Evolutionary conservation across 2,888 invertebrate genomes (phyloP), one percentile per base, ranked within the genome.

Genomic region (Andricus quercusramuli): DNA sequence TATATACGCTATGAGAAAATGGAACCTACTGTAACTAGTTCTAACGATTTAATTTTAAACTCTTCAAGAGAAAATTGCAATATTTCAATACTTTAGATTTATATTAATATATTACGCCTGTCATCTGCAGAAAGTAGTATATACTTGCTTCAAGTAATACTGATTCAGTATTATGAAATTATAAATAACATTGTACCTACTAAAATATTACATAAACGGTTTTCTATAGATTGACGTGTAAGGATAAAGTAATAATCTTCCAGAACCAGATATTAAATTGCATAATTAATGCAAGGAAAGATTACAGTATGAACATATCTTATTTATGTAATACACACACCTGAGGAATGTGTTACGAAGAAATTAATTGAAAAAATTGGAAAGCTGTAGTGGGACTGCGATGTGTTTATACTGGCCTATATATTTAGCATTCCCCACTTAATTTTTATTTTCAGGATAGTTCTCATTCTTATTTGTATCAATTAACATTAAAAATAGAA

Each of bases 311-410:
- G 37, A 22, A 37, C 66, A 67, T 67, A n/a, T 41, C 41, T 37
- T 9, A 66, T 67, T 67, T 67, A 67, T 67, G 66, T 67, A 67
- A 67, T n/a, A 67, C 8, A 22, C 37, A 41, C 22, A 67, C n/a
- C n/a, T 41, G 37, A 67, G 66, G 66, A 67, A 67, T 67, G 37
- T n/a, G 66, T 67, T 67, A 67, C 66, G 66, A 67, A 67, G 66
- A 67, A 67, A 67, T 67, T 41, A 22, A 67, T 32, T 37, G 11
- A 67, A 67, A 11, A 66, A 66, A 32, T 41, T 67, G 20, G 66
- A 67, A 67, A 67, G 66, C 66, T 37, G 66, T 47, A 47, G 17
- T 32, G 32, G 41, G n/a, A 67, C 37, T 41, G 1, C 25, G 66
- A 41, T 67, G 66, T 37, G 20, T 11, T 66, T 41, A 37, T 66